Percentiles rank a stretch among this genome's conserved stretches.
These are phyloP conservation scores for Adrianichthys oophorus DNA, from an alignment of 2,797 vertebrate genomes.

Conservation along the genomic window DNA sequence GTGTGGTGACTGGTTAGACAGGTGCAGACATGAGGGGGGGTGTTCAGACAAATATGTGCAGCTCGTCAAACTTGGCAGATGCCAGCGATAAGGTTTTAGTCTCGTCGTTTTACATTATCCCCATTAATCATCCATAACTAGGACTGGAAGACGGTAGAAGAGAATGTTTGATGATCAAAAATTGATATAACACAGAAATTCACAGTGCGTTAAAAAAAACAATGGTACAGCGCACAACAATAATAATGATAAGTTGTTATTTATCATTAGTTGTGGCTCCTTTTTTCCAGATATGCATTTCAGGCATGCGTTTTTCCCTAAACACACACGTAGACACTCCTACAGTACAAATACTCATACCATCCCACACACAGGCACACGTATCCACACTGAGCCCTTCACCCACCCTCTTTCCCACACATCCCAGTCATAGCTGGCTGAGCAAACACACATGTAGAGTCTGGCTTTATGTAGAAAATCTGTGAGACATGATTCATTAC, in stretches of 20 bases:
- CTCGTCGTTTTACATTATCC: neutral
- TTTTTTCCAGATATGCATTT: conserved; percentile 14
- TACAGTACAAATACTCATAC: conserved; percentile 16
- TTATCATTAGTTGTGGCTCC: no score
- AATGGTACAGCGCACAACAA: no score
- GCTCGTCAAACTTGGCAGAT: conserved; percentile 6
- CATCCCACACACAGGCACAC: conserved; percentile 34
- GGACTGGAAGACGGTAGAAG: no score
- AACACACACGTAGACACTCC: conserved; percentile 26
- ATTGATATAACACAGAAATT: no score
- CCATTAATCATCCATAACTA: no score
- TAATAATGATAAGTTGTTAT: no score
- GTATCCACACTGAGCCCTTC: conserved; percentile 41
- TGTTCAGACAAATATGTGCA: conserved; percentile 49
- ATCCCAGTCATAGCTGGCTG: conserved; percentile 29
- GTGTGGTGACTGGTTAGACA: conserved; percentile 58
- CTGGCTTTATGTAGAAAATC: conserved; percentile 45
- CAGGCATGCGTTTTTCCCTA: conserved; percentile 38
- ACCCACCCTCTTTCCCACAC: conserved; percentile 43
- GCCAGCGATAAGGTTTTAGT: neutral
- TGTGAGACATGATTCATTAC: conserved; percentile 64
- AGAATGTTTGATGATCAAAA: no score
- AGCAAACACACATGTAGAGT: conserved; percentile 21
- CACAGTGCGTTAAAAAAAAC: no score
- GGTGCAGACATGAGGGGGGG: conserved; percentile 49